Percentiles rank a stretch among this genome's conserved stretches.
Conservation (phyloP, 2,797 vertebrate genomes). For the Catamblyrhynchus diadema region DNA sequence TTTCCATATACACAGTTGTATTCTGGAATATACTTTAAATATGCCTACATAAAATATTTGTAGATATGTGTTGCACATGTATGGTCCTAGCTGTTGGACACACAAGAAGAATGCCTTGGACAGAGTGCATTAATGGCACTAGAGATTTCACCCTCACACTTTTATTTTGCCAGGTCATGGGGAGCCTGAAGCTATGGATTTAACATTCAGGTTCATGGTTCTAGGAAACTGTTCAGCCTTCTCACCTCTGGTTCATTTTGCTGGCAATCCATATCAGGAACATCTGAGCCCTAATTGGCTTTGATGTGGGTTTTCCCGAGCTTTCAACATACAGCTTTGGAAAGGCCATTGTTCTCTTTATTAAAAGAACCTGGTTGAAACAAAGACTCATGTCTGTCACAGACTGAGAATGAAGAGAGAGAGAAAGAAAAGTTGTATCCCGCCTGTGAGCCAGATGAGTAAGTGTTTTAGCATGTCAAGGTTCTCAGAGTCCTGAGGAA, state of each 20-base stretch:
- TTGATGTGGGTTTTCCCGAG: neutral
- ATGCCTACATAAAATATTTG: neutral
- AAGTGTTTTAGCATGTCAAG: neutral
- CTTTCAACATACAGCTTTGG: neutral
- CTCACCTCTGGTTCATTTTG: neutral
- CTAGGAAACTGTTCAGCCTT: neutral
- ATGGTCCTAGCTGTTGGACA: neutral
- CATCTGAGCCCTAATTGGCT: neutral
- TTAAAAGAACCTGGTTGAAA: neutral
- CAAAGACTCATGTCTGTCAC: neutral
- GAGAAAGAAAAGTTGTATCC: neutral
- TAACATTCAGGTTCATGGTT: neutral
- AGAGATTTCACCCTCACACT: neutral
- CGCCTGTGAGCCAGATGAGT: neutral
- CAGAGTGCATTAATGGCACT: neutral
- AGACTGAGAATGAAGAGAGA: neutral
- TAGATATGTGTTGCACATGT: neutral
- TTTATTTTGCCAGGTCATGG: neutral
- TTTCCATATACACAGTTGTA: neutral
- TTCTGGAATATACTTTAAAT: neutral
- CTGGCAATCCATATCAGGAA: neutral
- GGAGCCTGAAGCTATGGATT: neutral
- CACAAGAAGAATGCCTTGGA: neutral
- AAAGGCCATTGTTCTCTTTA: neutral
- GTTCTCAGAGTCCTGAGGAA: neutral